Evolutionary conservation across 2,113 vertebrate genomes (phyloP).

Genomic region (Oryzias woworae): DNA sequence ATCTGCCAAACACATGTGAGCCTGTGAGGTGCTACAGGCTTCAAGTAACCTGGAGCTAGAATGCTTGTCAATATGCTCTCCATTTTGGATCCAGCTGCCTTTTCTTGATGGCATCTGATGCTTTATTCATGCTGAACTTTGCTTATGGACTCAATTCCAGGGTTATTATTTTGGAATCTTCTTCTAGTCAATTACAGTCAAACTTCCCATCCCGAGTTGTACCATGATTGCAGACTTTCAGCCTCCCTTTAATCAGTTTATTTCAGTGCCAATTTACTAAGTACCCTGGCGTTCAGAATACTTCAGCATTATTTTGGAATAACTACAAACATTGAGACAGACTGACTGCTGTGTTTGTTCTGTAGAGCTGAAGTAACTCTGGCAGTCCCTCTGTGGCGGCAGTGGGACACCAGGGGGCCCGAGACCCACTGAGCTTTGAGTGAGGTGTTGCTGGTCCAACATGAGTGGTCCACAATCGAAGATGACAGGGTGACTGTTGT

Average conservation of each 20-base stretch:
- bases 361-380: constrained; percentile 76
- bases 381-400: constrained; percentile 67
- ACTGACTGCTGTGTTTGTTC: constrained; percentile 73
- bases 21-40: constrained; percentile 10
- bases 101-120: background rate
- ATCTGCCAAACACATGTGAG: constrained; percentile 72
- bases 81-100: background rate
- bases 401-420: constrained; percentile 67
- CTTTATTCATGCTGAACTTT: background rate
- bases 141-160: constrained; percentile 1
- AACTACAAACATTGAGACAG: constrained; percentile 40
- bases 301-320: constrained; percentile 34
- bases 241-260: constrained; percentile 9
- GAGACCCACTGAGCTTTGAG: constrained; percentile 55
- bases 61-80: constrained; percentile 38
- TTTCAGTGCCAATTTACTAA: constrained; percentile 9
- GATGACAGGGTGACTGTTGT: constrained; percentile 79
- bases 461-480: constrained; percentile 70
- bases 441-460: constrained; percentile 76
- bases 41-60: constrained; percentile 13
- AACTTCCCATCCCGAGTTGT: background rate
- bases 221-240: constrained; percentile 2
- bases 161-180: constrained; percentile 24
- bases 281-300: background rate
- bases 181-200: background rate